Conservation (phyloP, 2,113 vertebrate genomes). For the Anarhynchus alexandrinus region DNA sequence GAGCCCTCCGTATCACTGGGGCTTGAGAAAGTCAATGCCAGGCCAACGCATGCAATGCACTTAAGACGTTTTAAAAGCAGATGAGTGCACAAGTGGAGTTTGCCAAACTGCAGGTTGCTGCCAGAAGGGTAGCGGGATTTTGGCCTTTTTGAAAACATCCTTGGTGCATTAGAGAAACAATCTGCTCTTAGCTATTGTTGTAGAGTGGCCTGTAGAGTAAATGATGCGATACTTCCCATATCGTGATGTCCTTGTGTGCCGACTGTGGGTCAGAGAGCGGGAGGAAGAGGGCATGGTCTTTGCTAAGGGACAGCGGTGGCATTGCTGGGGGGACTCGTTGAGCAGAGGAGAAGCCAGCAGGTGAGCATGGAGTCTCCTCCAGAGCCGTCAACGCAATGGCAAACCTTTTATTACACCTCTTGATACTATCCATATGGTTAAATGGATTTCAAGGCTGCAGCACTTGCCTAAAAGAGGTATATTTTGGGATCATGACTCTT, state of each 20-base stretch:
- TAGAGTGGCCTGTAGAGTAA: background rate
- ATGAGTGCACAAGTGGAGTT: background rate
- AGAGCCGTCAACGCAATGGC: background rate
- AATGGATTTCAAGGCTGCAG: background rate
- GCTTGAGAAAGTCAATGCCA: background rate
- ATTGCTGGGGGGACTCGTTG: background rate
- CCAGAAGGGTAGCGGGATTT: background rate
- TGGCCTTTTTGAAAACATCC: background rate
- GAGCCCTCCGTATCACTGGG: background rate
- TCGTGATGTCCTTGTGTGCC: background rate
- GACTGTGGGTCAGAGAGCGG: accelerated
- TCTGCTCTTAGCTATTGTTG: background rate
- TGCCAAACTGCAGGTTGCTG: background rate
- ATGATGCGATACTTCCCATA: accelerated
- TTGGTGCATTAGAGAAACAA: background rate
- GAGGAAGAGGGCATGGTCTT: background rate
- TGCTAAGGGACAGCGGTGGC: background rate
- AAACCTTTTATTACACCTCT: background rate
- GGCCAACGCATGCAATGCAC: background rate
- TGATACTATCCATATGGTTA: background rate
- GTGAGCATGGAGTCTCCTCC: background rate
- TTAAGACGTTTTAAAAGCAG: background rate
- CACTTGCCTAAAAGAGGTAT: background rate
- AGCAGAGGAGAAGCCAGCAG: background rate
- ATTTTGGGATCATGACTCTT: background rate